phyloP scores from a whole-genome alignment of 2,797 vertebrate genomes.

The Cynodonichthys magdalenae region DNA sequence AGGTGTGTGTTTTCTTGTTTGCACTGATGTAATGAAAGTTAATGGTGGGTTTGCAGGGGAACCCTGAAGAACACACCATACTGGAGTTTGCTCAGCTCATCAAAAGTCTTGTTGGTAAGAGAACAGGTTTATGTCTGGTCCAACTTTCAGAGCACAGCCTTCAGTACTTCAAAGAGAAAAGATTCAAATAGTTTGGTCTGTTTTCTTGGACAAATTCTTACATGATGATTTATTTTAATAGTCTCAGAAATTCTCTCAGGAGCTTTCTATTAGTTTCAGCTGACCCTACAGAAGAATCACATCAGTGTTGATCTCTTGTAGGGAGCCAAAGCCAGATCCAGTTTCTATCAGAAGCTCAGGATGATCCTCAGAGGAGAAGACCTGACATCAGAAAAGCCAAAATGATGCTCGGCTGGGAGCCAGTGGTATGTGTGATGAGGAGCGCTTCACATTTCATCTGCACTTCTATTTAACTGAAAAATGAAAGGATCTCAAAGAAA shows the following conservation, averaged over 20 bases:
- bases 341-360: conserved; percentile 97
- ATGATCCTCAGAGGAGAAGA: conserved; percentile 95
- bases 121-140: background rate
- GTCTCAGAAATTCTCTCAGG: background rate
- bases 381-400: conserved; percentile 97
- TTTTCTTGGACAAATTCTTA: background rate
- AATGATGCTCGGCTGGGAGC: conserved; percentile 94
- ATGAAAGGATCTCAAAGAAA: background rate
- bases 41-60: conserved; percentile 84
- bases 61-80: conserved; percentile 98
- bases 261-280: background rate
- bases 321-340: conserved; percentile 96
- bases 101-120: conserved; percentile 95
- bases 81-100: conserved; percentile 97
- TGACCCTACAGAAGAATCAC: background rate
- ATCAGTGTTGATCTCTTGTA: conserved; percentile 27
- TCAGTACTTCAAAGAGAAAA: background rate
- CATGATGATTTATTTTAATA: background rate
- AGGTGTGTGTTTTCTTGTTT: background rate
- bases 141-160: background rate
- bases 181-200: background rate
- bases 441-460: background rate
- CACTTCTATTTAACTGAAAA: background rate
- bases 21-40: conserved; percentile 17
- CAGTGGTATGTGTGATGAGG: conserved; percentile 86